Evolutionary conservation across 2,113 vertebrate genomes (phyloP).

Genomic region (sheep (Ovis aries)): DNA sequence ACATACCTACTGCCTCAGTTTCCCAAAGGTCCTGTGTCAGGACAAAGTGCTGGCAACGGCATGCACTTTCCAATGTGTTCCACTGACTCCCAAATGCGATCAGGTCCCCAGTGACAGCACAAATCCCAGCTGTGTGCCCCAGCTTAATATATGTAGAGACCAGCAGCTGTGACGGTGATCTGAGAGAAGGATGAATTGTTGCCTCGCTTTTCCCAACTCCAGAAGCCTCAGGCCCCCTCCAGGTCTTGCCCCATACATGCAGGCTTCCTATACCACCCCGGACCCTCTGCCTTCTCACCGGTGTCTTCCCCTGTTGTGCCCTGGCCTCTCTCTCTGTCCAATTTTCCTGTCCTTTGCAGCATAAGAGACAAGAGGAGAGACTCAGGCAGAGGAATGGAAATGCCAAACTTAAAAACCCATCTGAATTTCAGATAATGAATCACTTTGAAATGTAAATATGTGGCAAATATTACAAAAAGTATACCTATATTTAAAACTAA

Average conservation of each 20-base stretch:
- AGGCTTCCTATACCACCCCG: fast-evolving
- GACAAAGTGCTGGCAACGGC: no score
- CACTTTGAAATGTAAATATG: background rate
- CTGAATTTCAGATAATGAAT: background rate
- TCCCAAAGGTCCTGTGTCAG: no score
- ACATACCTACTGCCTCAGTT: no score
- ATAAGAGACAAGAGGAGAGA: no score
- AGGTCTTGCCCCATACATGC: background rate
- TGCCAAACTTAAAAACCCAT: background rate
- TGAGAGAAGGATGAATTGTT: background rate
- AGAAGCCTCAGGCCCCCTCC: background rate
- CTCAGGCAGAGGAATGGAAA: background rate
- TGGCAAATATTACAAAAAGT: background rate
- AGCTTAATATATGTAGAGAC: no score
- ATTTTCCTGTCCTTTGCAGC: background rate
- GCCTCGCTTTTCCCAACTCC: background rate
- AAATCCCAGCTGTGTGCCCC: no score
- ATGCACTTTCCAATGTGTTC: no score
- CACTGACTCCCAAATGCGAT: no score
- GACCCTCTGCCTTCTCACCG: background rate
- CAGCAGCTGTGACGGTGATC: no score
- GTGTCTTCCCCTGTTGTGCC: fast-evolving
- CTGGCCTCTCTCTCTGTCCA: background rate
- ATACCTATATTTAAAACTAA: background rate
- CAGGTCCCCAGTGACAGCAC: no score